A percentile compares a stretch with the other conserved stretches of the same genome.
Conservation (phyloP, 2,888 invertebrate genomes). For the Epinotia ramella region DNA sequence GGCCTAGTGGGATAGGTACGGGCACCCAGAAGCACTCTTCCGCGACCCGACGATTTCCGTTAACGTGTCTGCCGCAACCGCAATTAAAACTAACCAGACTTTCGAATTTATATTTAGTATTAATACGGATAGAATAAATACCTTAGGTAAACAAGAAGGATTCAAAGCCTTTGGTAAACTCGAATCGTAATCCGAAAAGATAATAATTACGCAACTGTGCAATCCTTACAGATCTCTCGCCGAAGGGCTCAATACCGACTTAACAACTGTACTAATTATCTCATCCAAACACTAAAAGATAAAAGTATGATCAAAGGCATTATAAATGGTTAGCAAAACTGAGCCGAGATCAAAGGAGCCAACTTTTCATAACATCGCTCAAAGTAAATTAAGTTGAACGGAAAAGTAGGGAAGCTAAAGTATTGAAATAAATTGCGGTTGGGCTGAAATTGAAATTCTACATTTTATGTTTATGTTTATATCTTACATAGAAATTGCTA, state of each 20-base stretch:
- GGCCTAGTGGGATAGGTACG: too few relatives aligned
- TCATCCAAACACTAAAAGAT: constrained; percentile 38
- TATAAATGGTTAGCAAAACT: constrained; percentile 42
- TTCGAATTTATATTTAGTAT: neutral
- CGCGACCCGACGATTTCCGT: too few relatives aligned
- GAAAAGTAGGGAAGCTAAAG: constrained; percentile 40
- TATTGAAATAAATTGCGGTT: constrained; percentile 32
- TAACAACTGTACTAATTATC: constrained; percentile 37
- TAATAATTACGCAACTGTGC: constrained; percentile 17
- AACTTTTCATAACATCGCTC: constrained; percentile 40
- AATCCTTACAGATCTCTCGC: constrained; percentile 1
- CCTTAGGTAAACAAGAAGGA: neutral
- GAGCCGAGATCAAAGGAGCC: constrained; percentile 35
- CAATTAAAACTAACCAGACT: neutral
- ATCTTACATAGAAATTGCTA: too few relatives aligned
- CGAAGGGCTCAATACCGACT: constrained; percentile 23
- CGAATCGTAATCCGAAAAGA: constrained; percentile 13
- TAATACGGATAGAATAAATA: neutral
- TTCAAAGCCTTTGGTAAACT: constrained; percentile 10
- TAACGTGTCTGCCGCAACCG: too few relatives aligned
- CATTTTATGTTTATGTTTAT: neutral
- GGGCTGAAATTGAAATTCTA: constrained; percentile 12
- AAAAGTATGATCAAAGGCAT: constrained; percentile 45
- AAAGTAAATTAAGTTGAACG: constrained; percentile 44
- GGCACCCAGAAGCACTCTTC: too few relatives aligned